Conservation (phyloP, 2,888 invertebrate species). For the Hermodice carunculata region DNA sequence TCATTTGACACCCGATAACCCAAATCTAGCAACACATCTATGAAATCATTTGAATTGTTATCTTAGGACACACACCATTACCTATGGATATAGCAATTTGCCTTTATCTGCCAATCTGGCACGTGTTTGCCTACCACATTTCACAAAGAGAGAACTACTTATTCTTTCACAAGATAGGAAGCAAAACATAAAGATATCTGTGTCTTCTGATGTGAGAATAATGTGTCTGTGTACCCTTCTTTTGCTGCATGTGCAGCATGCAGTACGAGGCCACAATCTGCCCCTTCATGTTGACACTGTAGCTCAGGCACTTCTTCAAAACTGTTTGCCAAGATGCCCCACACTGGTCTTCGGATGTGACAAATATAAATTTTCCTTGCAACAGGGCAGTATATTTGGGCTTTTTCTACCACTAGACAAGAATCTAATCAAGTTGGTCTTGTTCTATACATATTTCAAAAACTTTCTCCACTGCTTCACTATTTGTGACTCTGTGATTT, state of each 20-base stretch:
- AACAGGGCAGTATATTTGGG: conserved; percentile 14
- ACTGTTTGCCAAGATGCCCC: conserved; percentile 18
- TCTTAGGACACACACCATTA: conserved; percentile 8
- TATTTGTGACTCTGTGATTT: conserved; percentile 26
- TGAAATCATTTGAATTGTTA: too few species aligned
- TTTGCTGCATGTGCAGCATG: conserved; percentile 36
- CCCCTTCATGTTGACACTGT: conserved; percentile 38
- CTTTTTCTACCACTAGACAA: conserved; percentile 25
- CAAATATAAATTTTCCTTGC: conserved; percentile 31
- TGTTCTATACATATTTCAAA: background rate
- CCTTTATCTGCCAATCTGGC: conserved; percentile 19
- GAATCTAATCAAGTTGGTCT: conserved; percentile 28
- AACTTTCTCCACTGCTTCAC: conserved; percentile 28
- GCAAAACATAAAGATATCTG: conserved; percentile 36
- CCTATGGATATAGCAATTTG: conserved; percentile 28
- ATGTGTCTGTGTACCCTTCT: conserved; percentile 20
- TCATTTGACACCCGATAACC: too few species aligned
- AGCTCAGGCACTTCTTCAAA: conserved; percentile 21
- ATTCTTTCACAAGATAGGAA: conserved; percentile 23
- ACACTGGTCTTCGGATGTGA: conserved; percentile 31
- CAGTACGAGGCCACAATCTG: conserved; percentile 35
- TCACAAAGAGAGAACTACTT: conserved; percentile 4
- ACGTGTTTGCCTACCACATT: conserved; percentile 30
- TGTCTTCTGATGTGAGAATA: conserved; percentile 33
- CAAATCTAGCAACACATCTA: too few species aligned